phyloP scores from a whole-genome alignment of 2,888 invertebrate genomes.

The Orgyia antiqua region DNA sequence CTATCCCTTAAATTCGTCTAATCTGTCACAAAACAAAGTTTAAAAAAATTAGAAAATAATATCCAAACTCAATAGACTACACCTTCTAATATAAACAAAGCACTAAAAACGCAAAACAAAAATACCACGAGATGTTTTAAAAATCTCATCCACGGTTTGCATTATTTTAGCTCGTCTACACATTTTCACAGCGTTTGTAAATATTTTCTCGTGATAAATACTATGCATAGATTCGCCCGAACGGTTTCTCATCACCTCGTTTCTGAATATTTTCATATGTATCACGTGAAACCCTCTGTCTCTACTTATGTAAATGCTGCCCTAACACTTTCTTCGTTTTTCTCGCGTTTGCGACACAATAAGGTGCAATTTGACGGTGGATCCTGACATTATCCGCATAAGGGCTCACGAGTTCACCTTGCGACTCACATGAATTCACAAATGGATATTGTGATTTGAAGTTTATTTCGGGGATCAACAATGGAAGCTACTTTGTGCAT shows the following conservation, averaged over 20 bases:
- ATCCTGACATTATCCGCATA: conserved; percentile 61
- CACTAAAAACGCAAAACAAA: too few relatives aligned
- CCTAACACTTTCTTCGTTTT: conserved; percentile 74
- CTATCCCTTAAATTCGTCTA: too few relatives aligned
- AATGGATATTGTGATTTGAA: conserved; percentile 57
- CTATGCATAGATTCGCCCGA: conserved; percentile 60
- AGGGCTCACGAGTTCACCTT: conserved; percentile 39
- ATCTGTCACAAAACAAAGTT: too few relatives aligned
- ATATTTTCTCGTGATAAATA: conserved; percentile 70
- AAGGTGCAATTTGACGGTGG: conserved; percentile 68
- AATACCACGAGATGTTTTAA: too few relatives aligned
- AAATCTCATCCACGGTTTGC: too few relatives aligned
- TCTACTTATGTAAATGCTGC: conserved; percentile 74
- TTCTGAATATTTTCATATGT: conserved; percentile 72
- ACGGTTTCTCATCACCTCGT: conserved; percentile 69
- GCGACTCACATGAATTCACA: conserved; percentile 41
- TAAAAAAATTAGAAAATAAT: too few relatives aligned
- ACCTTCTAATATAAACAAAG: too few relatives aligned
- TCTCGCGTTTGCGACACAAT: conserved; percentile 73
- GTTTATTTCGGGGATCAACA: conserved; percentile 47
- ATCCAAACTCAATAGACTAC: too few relatives aligned
- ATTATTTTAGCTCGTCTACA: conserved; percentile 18
- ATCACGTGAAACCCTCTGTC: conserved; percentile 67
- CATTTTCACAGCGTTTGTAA: conserved; percentile 61
- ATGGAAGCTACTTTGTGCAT: conserved; percentile 22